These are phyloP conservation scores for Trachymyrmex cornetzi DNA, from an alignment of 1,140 invertebrate genomes.

Conservation along the genomic window DNA sequence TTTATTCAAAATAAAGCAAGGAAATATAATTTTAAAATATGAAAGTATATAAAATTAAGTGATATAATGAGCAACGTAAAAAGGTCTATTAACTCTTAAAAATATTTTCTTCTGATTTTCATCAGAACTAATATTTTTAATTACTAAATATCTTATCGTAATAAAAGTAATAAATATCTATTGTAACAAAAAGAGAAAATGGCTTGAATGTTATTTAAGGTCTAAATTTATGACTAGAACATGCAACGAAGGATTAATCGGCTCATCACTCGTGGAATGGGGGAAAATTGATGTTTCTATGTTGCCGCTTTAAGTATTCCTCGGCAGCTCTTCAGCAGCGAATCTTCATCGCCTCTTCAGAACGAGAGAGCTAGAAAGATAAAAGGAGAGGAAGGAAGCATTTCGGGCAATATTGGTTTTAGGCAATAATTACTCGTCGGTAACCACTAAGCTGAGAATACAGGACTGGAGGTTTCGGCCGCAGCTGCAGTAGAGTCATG, in stretches of 20 bases:
- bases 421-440: constrained; percentile 59
- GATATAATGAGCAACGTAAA: too few species aligned
- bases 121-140: constrained; percentile 7
- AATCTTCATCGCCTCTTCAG: constrained; percentile 31
- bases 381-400: not conserved
- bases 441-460: constrained; percentile 47
- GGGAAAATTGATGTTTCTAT: constrained; percentile 53
- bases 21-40: too few species aligned
- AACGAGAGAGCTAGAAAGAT: not conserved
- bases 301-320: constrained; percentile 30
- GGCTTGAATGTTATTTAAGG: not conserved
- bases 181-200: not conserved
- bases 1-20: too few species aligned
- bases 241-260: constrained; percentile 26
- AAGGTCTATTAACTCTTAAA: too few species aligned
- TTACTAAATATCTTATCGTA: not conserved
- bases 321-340: constrained; percentile 16
- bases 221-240: not conserved
- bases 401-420: constrained; percentile 50
- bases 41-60: too few species aligned
- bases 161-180: not conserved
- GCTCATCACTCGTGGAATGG: constrained; percentile 30
- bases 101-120: not conserved
- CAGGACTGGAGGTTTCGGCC: constrained; percentile 37
- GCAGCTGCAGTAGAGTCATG: constrained; percentile 57